These are phyloP conservation scores for Abrostola triplasia DNA, from an alignment of 2,888 invertebrate species.

Conservation along the genomic window DNA sequence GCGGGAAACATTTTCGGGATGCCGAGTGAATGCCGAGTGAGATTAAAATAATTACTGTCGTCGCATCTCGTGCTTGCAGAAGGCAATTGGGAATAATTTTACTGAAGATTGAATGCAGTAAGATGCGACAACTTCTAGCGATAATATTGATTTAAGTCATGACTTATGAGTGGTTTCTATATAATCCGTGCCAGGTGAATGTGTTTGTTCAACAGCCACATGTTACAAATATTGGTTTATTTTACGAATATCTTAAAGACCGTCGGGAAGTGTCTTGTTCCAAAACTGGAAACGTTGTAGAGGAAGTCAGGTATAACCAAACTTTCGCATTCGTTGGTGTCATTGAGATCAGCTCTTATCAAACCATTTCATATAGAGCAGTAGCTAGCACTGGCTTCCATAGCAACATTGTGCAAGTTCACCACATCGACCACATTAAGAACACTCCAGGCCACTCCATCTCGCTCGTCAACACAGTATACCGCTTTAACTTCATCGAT, in stretches of 20 bases:
- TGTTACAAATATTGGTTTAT: neutral
- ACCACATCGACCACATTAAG: conserved; percentile 3
- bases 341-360: too few relatives aligned
- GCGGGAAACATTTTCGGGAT: conserved; percentile 43
- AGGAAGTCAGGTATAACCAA: too few relatives aligned
- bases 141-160: conserved; percentile 12
- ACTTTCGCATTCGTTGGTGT: too few relatives aligned
- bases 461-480: conserved; percentile 18
- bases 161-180: conserved; percentile 3
- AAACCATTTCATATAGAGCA: too few relatives aligned
- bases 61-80: conserved; percentile 33
- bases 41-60: conserved; percentile 36
- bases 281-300: too few relatives aligned
- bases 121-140: conserved; percentile 17
- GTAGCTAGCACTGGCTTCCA: too few relatives aligned
- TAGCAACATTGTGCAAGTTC: too few relatives aligned
- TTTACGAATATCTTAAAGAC: too few relatives aligned
- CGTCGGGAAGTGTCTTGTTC: too few relatives aligned
- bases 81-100: conserved; percentile 14
- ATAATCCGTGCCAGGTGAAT: neutral
- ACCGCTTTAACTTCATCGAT: conserved; percentile 36
- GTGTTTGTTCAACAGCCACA: neutral
- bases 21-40: conserved; percentile 38
- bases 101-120: conserved; percentile 11
- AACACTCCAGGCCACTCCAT: conserved; percentile 13